Conservation (phyloP, 2,888 invertebrate genomes). For the Loripinus fragilis region DNA sequence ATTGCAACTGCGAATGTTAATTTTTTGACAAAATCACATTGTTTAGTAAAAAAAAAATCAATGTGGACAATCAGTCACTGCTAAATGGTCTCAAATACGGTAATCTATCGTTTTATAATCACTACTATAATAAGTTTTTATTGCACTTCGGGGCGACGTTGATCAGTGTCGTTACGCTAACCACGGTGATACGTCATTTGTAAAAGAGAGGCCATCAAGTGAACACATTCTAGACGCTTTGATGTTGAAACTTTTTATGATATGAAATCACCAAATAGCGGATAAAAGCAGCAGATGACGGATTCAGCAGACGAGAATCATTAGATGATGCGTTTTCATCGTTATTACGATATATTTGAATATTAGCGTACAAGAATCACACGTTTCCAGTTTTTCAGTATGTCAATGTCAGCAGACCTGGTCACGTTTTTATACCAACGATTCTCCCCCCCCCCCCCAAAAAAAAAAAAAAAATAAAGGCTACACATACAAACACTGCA, state of each 20-base stretch:
- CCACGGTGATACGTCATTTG: neutral
- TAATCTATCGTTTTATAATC: conserved; percentile 1
- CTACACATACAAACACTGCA: no score
- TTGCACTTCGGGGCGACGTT: neutral
- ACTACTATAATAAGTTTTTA: neutral
- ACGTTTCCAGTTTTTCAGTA: no score
- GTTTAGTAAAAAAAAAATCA: neutral
- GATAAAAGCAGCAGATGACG: neutral
- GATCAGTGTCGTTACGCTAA: neutral
- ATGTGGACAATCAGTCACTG: neutral
- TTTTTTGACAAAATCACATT: neutral
- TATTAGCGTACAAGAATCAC: no score
- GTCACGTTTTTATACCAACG: no score
- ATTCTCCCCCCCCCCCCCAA: no score
- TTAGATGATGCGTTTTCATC: neutral
- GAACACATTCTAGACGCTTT: neutral
- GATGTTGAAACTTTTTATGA: neutral
- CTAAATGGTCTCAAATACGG: neutral
- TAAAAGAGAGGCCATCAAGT: neutral
- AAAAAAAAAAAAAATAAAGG: no score
- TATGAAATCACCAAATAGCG: neutral
- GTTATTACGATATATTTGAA: no score
- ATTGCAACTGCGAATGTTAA: no score
- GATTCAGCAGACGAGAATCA: neutral
- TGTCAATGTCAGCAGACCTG: no score